Conservation (phyloP, 2,113 vertebrate genomes). For the Barnardius zonarius region DNA sequence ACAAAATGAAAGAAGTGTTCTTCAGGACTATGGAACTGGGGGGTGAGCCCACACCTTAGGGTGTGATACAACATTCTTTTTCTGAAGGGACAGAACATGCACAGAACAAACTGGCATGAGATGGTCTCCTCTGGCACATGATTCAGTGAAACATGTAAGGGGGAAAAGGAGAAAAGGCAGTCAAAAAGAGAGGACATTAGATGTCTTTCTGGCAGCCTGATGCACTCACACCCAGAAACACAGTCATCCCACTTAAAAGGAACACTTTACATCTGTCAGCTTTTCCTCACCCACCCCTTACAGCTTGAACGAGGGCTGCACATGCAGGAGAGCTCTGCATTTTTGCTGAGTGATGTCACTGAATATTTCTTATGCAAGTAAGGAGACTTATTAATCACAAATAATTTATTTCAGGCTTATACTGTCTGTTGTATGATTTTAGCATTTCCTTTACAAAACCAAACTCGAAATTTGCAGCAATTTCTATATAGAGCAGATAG, state of each 20-base stretch:
- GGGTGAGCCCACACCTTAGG: slow-evolving; percentile 52
- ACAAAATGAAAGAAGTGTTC: background rate
- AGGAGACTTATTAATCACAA: background rate
- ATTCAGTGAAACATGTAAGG: background rate
- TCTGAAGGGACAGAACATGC: background rate
- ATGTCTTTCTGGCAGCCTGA: background rate
- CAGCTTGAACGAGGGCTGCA: background rate
- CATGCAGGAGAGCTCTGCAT: slow-evolving; percentile 1
- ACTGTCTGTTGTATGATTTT: background rate
- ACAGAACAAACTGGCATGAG: background rate
- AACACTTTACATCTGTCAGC: slow-evolving; percentile 7
- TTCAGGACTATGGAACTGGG: background rate
- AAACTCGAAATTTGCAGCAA: background rate
- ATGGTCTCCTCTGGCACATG: background rate
- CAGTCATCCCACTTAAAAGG: slow-evolving; percentile 9
- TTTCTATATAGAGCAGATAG: background rate
- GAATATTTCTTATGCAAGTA: background rate
- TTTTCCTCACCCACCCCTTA: background rate
- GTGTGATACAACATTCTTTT: background rate
- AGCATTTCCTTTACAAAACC: background rate
- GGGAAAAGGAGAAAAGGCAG: background rate
- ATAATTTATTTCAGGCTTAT: background rate
- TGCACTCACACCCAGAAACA: slow-evolving; percentile 1
- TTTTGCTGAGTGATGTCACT: slow-evolving; percentile 36
- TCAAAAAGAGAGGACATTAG: background rate